Percentiles rank a stretch among this genome's conserved stretches.
phyloP scores from a whole-genome alignment of 2,888 invertebrate genomes.

The Aspidiotus destructor region DNA sequence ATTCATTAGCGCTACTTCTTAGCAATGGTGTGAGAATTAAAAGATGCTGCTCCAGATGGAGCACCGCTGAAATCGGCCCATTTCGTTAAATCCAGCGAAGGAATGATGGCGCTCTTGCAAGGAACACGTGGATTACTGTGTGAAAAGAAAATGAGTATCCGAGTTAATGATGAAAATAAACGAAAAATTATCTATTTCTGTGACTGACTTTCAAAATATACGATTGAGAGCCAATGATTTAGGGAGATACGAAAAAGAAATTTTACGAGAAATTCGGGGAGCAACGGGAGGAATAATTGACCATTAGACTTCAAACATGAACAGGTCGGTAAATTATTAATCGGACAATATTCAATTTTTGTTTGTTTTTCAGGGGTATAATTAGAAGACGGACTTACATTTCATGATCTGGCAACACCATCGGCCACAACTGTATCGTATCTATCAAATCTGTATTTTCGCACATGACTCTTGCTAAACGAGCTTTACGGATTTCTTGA shows the following conservation, averaged over 20 bases:
- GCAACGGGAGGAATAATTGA: too few species aligned
- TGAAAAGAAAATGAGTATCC: too few species aligned
- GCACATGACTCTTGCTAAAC: constrained; percentile 73
- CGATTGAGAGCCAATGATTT: too few species aligned
- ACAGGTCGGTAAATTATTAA: too few species aligned
- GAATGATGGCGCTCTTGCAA: constrained; percentile 77
- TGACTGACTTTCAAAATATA: too few species aligned
- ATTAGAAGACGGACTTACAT: constrained; percentile 57
- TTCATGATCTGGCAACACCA: constrained; percentile 86
- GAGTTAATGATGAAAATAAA: too few species aligned
- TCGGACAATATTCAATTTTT: too few species aligned
- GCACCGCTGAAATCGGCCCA: constrained; percentile 63
- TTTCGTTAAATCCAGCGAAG: constrained; percentile 76
- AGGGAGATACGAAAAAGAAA: too few species aligned
- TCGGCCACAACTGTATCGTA: constrained; percentile 80
- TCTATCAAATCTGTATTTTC: constrained; percentile 89
- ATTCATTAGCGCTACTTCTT: constrained; percentile 10
- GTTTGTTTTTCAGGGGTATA: too few species aligned
- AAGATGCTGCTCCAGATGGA: constrained; percentile 27
- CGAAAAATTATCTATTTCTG: too few species aligned
- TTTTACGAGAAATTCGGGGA: too few species aligned
- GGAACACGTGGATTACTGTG: constrained; percentile 83
- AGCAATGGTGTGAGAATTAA: constrained; percentile 22
- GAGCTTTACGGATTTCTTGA: constrained; percentile 68
- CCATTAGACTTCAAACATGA: neutral